Evolutionary conservation across 1,140 invertebrate species (phyloP).

Genomic region (Cataglyphis hispanica): DNA sequence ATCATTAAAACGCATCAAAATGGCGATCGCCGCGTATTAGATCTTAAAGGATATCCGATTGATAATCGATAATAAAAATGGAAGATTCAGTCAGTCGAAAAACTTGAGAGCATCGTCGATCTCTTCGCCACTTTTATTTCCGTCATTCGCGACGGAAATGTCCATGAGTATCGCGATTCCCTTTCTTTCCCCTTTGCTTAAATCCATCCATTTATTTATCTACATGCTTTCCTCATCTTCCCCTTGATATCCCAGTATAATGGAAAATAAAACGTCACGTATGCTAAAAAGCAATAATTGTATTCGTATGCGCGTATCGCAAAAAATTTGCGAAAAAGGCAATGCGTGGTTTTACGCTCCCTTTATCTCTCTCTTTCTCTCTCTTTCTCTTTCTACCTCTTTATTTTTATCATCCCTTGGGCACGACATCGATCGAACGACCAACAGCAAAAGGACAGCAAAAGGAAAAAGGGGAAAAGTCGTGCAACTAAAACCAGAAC

Average conservation of each 20-base stretch:
- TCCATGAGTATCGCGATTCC: not conserved
- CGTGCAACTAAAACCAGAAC: slow-evolving; percentile 18
- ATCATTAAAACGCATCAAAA: not conserved
- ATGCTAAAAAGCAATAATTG: slow-evolving; percentile 48
- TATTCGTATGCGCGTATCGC: slow-evolving; percentile 3
- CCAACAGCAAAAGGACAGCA: slow-evolving; percentile 33
- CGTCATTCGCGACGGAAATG: slow-evolving; percentile 28
- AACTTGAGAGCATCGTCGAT: not conserved
- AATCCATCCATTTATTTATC: slow-evolving; percentile 45
- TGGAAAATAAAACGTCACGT: slow-evolving; percentile 43
- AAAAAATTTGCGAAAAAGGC: slow-evolving; percentile 33
- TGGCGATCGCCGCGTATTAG: not conserved
- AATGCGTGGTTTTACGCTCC: slow-evolving; percentile 6
- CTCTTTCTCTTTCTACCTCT: not conserved
- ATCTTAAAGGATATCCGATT: not conserved
- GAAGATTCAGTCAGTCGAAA: slow-evolving; percentile 10
- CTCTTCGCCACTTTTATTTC: slow-evolving; percentile 36
- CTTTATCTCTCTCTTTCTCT: not conserved
- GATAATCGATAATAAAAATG: slow-evolving; percentile 28
- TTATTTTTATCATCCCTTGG: slow-evolving; percentile 45
- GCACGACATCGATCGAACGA: slow-evolving; percentile 47
- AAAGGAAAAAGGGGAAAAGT: slow-evolving; percentile 35
- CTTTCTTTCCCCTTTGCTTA: not conserved
- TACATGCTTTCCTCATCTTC: not conserved
- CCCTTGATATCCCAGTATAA: not conserved